Conservation (phyloP, 1,140 invertebrate genomes). For the Drosophila auraria region DNA sequence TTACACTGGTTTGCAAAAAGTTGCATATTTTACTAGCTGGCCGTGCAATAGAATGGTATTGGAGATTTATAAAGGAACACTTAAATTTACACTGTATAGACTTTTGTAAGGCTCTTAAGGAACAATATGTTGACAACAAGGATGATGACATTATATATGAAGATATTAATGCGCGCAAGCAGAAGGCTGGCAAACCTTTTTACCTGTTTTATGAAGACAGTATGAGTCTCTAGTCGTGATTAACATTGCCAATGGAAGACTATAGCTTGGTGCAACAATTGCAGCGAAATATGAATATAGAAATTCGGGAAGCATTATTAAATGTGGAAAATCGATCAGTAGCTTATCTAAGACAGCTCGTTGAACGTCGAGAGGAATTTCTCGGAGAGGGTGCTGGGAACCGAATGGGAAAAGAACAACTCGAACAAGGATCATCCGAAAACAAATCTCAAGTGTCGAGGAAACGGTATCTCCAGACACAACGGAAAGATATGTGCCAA, state of each 20-base stretch:
- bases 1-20: not conserved
- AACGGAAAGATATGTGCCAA: not conserved
- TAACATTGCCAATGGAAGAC: not conserved
- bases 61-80: not conserved
- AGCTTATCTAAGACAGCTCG: not conserved
- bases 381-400: not conserved
- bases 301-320: not conserved
- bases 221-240: not conserved
- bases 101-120: not conserved
- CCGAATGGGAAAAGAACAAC: no score
- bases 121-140: slow-evolving; percentile 2
- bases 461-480: not conserved
- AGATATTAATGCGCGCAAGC: not conserved
- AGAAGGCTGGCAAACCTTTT: not conserved
- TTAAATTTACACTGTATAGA: not conserved
- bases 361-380: not conserved
- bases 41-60: not conserved
- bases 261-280: not conserved
- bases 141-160: slow-evolving; percentile 1
- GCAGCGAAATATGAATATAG: not conserved
- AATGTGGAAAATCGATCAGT: not conserved
- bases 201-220: not conserved
- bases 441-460: not conserved
- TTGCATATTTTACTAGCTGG: not conserved
- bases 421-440: not conserved